These are phyloP conservation scores for Busseola fusca DNA, from an alignment of 2,888 invertebrate species.

Conservation along the genomic window DNA sequence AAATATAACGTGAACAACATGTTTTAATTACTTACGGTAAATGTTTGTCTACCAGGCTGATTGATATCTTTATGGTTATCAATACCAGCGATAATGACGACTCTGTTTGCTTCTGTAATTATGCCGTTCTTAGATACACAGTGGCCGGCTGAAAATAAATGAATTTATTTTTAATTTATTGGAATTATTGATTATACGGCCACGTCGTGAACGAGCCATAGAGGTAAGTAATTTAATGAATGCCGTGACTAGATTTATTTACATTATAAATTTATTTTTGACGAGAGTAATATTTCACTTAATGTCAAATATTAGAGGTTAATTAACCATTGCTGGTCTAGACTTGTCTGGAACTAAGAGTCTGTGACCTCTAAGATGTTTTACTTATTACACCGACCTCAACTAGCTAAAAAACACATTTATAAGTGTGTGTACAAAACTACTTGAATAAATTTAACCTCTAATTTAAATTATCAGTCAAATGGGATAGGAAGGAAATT, in stretches of 20 bases:
- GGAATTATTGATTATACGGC: not conserved
- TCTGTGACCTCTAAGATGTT: no score
- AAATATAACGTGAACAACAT: not conserved
- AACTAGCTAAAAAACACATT: no score
- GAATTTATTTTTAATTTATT: not conserved
- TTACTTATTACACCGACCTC: no score
- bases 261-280: not conserved
- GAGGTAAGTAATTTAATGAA: not conserved
- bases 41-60: slow-evolving; percentile 74
- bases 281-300: not conserved
- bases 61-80: slow-evolving; percentile 70
- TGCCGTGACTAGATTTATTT: not conserved
- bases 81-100: slow-evolving; percentile 78
- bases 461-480: no score
- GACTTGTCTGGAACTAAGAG: not conserved
- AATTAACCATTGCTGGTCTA: not conserved
- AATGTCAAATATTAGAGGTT: not conserved
- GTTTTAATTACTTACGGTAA: slow-evolving; percentile 67
- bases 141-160: slow-evolving; percentile 79
- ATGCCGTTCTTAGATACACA: slow-evolving; percentile 70
- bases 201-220: not conserved
- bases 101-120: slow-evolving; percentile 65
- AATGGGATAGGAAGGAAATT: no score
- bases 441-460: no score
- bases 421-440: no score